Conservation (phyloP, 1,140 invertebrate genomes). For the Monomorium pharaonis region DNA sequence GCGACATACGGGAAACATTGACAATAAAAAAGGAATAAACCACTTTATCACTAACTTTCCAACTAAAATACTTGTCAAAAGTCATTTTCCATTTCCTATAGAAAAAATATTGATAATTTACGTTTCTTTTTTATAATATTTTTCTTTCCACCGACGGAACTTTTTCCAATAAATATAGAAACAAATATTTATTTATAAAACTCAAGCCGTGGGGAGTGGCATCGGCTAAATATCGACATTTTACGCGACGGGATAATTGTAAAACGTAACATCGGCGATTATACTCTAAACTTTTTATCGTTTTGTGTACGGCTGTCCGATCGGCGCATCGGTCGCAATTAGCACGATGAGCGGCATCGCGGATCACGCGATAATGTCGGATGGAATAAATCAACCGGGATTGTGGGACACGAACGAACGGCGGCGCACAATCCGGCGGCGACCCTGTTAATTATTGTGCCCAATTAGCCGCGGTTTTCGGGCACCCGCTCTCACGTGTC, state of each 20-base stretch:
- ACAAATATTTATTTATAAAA: background rate
- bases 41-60: background rate
- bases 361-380: conserved; percentile 37
- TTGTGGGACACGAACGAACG: conserved; percentile 43
- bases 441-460: conserved; percentile 79
- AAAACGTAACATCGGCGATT: conserved; percentile 1
- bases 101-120: background rate
- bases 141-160: too few species aligned
- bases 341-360: conserved; percentile 26
- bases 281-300: conserved; percentile 22
- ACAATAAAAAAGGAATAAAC: background rate
- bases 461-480: conserved; percentile 77
- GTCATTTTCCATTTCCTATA: background rate
- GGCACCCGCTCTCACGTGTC: conserved; percentile 45
- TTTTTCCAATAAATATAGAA: background rate
- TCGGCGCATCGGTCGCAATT: conserved; percentile 17
- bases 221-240: background rate
- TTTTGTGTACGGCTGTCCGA: background rate
- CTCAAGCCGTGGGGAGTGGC: background rate
- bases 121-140: background rate
- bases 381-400: conserved; percentile 62
- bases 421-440: conserved; percentile 67
- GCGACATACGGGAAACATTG: background rate
- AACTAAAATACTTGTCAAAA: background rate
- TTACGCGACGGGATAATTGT: conserved; percentile 1